A percentile compares a stretch with the other conserved stretches of the same genome.
Evolutionary conservation across 2,113 vertebrate species (phyloP).

Genomic region (Halcyon malimbica): DNA sequence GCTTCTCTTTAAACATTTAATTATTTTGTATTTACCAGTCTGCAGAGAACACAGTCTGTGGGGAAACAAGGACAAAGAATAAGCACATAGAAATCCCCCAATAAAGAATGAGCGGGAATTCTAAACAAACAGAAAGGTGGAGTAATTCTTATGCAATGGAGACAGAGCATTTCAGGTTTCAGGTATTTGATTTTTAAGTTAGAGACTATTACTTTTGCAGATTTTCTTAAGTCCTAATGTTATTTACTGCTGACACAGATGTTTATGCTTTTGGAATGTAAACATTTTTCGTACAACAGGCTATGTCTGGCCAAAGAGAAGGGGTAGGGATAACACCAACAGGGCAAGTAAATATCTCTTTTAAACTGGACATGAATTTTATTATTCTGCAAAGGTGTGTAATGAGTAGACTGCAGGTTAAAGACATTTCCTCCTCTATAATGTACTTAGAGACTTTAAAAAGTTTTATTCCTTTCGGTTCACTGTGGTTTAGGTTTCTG

Average conservation of each 20-base stretch:
- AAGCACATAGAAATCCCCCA: background rate
- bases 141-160: background rate
- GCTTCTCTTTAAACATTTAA: constrained; percentile 65
- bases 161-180: background rate
- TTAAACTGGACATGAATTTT: constrained; percentile 23
- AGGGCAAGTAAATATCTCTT: background rate
- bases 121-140: background rate
- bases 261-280: background rate
- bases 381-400: background rate
- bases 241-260: background rate
- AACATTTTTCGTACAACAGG: background rate
- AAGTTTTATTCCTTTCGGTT: background rate
- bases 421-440: background rate
- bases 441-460: background rate
- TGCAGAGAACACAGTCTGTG: background rate
- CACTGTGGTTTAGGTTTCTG: background rate
- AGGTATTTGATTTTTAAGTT: background rate
- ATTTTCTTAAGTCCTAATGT: background rate
- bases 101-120: background rate
- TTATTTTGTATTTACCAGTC: constrained; percentile 67
- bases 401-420: background rate
- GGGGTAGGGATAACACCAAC: background rate
- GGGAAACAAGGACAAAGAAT: constrained; percentile 28
- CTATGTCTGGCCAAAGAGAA: background rate
- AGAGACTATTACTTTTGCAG: background rate